phyloP scores from a whole-genome alignment of 1,140 invertebrate genomes.

The Stratiolaelaps scimitus region DNA sequence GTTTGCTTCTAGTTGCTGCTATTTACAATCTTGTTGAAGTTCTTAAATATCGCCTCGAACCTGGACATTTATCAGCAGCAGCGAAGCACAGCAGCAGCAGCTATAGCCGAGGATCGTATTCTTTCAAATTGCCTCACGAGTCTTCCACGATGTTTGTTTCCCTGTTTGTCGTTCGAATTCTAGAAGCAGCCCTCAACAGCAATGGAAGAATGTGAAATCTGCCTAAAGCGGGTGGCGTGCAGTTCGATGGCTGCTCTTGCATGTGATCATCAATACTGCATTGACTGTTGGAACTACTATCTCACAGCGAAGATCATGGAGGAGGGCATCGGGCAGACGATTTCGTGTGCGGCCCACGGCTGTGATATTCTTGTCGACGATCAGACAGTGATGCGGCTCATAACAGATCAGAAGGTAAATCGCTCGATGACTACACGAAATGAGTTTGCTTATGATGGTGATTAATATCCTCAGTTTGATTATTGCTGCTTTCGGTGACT shows the following conservation, averaged over 20 bases:
- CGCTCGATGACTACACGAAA: background rate
- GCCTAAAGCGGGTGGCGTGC: constrained; percentile 49
- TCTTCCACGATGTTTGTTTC: no score
- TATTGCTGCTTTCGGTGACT: no score
- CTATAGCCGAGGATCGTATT: no score
- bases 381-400: constrained; percentile 73
- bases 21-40: no score
- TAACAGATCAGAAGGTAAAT: constrained; percentile 21
- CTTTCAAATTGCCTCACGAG: no score
- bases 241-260: constrained; percentile 78
- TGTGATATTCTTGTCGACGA: constrained; percentile 86
- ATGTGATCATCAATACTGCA: constrained; percentile 92
- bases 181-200: no score
- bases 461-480: no score
- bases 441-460: constrained; percentile 11
- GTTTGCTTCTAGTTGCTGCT: no score
- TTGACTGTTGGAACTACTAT: constrained; percentile 88
- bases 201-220: constrained; percentile 78
- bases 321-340: constrained; percentile 64
- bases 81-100: no score
- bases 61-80: no score
- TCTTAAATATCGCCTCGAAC: no score
- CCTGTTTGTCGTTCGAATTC: no score
- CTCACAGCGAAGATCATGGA: constrained; percentile 96
- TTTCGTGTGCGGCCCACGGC: constrained; percentile 72